Base-by-base conservation (phyloP, 2,888 invertebrate species). In the Ochlodes sylvanus region DNA sequence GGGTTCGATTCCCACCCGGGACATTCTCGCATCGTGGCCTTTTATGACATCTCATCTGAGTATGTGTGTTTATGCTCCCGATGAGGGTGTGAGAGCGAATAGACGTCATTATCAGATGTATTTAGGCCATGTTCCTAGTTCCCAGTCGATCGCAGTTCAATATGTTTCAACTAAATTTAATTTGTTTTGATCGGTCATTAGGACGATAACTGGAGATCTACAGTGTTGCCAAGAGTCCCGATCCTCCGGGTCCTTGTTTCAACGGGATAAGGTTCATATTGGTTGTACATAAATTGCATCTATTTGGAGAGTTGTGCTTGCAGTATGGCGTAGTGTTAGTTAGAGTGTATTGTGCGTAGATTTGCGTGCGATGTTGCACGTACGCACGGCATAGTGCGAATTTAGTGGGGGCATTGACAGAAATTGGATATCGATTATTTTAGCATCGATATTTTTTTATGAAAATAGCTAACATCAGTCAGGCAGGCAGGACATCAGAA, bases 351-450 rank as follows among this genome's bases (percentile, higher is more conserved):
- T 68, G 62, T 77, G 67, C 67, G 67, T 67, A 67, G 67, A 77
- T 74, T 78, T 78, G 79, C 84, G 81, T 86, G 86, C 76, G 55
- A 76, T 75, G 77, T 74, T 69, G 80, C 86, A 86, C 86, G 86
- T 86, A 85, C 77, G 76, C 85, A 82, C 63, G 34, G 17, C 57
- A 27, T 78, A 85, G 79, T 72, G 86, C 17, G 17, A 47, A 47
- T 17, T 17, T 47, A 47, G 44, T 47, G 44, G 7, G 15, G 2
- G 44, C 7, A 6, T 73, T 76, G 81, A 7, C 50, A 50, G n/a
- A 60, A 44, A 47, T 54, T 64, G 72, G 73, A 14, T 34, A 44
- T 64, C 64, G 64, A 64, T 56, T 6, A 19, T 2, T 1, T 52
- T 19, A 21, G 1, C 44, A 32, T 34, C 32, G 47, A 47, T 56